Evolutionary conservation across 2,888 invertebrate genomes (phyloP).

Genomic region (Mythimna impura): DNA sequence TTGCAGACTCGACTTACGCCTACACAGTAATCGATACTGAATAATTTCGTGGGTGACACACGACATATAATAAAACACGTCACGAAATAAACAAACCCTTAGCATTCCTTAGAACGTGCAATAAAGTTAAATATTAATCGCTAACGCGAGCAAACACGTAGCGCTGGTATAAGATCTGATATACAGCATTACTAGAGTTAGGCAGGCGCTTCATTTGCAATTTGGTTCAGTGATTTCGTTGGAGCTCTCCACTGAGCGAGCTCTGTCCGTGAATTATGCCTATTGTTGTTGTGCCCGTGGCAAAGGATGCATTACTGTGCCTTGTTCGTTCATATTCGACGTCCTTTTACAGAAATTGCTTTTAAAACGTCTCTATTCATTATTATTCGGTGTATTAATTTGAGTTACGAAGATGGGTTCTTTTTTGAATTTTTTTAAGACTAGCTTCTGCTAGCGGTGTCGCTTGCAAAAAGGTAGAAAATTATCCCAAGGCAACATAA

Average conservation of each 20-base stretch:
- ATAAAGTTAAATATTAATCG: conserved; percentile 65
- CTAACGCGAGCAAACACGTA: conserved; percentile 65
- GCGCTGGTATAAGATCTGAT: conserved; percentile 67
- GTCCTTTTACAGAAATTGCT: conserved; percentile 64
- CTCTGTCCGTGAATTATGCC: conserved; percentile 78
- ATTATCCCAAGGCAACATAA: too few species aligned
- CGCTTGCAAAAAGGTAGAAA: too few species aligned
- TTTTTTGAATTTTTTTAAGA: not conserved
- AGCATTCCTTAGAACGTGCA: conserved; percentile 39
- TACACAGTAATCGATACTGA: conserved; percentile 1
- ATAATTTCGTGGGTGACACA: conserved; percentile 13
- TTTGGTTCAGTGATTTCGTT: conserved; percentile 85
- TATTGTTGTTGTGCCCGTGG: conserved; percentile 79
- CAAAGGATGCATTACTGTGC: conserved; percentile 72
- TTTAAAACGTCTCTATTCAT: conserved; percentile 55
- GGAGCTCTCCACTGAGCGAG: conserved; percentile 75
- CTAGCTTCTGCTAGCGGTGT: not conserved
- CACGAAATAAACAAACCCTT: conserved; percentile 33
- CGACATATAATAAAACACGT: conserved; percentile 25
- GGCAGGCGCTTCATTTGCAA: conserved; percentile 80
- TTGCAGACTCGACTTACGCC: not conserved
- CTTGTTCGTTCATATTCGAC: conserved; percentile 69
- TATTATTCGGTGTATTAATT: conserved; percentile 47
- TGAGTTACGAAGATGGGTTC: conserved; percentile 9
- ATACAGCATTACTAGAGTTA: conserved; percentile 65